Percentiles rank a stretch among this genome's conserved stretches.
These are phyloP conservation scores for Notocelia uddmanniana DNA, from an alignment of 2,888 invertebrate genomes.

Conservation along the genomic window DNA sequence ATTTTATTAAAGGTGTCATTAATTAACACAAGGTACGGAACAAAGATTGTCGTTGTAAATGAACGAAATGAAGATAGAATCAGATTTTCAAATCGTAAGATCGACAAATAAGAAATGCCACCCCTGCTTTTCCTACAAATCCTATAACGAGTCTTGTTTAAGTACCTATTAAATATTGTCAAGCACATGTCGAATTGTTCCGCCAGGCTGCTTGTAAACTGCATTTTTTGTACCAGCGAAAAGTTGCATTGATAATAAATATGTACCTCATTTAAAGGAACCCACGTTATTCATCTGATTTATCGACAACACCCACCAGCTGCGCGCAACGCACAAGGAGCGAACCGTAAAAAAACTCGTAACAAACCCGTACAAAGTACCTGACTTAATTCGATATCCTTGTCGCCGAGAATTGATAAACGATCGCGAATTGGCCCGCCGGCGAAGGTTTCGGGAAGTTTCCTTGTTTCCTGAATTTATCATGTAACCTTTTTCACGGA, in stretches of 20 bases:
- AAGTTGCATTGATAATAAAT: too few species aligned
- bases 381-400: constrained; percentile 49
- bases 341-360: constrained; percentile 46
- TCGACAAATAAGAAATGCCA: background rate
- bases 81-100: too few species aligned
- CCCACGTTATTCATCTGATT: constrained; percentile 27
- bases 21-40: background rate
- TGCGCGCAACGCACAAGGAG: constrained; percentile 23
- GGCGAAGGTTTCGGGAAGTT: constrained; percentile 43
- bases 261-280: constrained; percentile 6
- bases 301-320: constrained; percentile 36
- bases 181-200: too few species aligned
- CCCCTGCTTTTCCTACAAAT: too few species aligned
- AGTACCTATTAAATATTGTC: too few species aligned
- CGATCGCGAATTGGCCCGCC: constrained; percentile 46
- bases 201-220: too few species aligned
- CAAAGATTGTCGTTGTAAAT: background rate
- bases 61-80: background rate
- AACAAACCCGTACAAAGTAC: constrained; percentile 45
- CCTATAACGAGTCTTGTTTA: background rate
- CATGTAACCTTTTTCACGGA: constrained; percentile 62
- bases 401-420: constrained; percentile 48
- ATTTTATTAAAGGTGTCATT: background rate
- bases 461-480: constrained; percentile 61
- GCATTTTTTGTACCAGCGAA: too few species aligned